Evolutionary conservation across 1,140 invertebrate species (phyloP), one percentile per base, ranked within the genome.

Genomic region (Drosophila kohkoa): DNA sequence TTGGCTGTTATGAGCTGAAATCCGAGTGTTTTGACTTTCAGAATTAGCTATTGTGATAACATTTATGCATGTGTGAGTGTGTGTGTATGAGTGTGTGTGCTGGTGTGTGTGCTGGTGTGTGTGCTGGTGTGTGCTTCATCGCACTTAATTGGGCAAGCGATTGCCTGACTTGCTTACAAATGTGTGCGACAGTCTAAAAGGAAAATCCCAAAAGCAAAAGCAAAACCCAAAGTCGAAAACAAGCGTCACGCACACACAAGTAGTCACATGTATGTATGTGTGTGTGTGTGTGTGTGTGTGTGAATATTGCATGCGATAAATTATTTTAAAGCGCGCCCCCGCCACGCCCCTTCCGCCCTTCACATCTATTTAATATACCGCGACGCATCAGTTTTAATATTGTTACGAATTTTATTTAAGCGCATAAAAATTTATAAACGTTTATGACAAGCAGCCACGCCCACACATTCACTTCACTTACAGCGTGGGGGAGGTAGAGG

Each of bases 131-230:
- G 49, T 64, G 62, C 49, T 64, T 64, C 62, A 64, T 64, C 62
- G 62, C 62, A 64, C 62, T 64, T 64, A 64, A 64, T 64, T 64
- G 62, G 62, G 62, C 62, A 88, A 88, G 62, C 83, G 78, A 79
- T 80, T 89, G 85, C 83, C 86, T 88, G 83, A 88, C 83, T 88
- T 88, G 83, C 83, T 70, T 88, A 89, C 83, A 88, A 88, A 88
- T 88, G 83, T 89, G 83, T 54, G 55, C 38, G 54, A 35, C 54
- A 41, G 35, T 5, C 54, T 41, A 41, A 41, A 41, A 41, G 54
- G 32, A 25, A 32, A 30, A 41, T 35, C 54, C 51, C 77, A 66
- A 79, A 60, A 63, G 52, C 58, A 60, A 51, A 32, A 49, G 46
- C 35, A 43, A 6, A 43, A 43, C 11, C 41, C 4, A 6, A 43